These are phyloP conservation scores for Sarcophaga carnaria DNA, from an alignment of 2,888 invertebrate genomes.

Conservation along the genomic window DNA sequence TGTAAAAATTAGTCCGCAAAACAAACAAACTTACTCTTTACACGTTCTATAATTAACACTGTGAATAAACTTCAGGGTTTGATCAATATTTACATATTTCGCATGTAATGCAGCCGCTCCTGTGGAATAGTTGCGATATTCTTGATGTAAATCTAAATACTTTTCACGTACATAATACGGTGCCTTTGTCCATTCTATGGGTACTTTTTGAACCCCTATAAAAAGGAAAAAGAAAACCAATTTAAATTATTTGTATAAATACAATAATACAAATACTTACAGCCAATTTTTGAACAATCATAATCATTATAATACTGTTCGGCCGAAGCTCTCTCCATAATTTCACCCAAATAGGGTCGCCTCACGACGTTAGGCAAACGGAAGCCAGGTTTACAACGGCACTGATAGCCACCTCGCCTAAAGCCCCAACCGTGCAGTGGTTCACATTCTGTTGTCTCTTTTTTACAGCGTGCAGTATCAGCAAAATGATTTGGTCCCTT, in stretches of 20 bases:
- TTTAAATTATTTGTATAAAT: neutral
- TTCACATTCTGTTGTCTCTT: conserved; percentile 96
- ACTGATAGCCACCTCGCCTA: conserved; percentile 96
- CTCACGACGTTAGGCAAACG: conserved; percentile 93
- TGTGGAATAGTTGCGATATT: conserved; percentile 87
- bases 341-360: conserved; percentile 95
- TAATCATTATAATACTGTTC: conserved; percentile 97
- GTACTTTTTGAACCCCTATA: conserved; percentile 92
- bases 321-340: conserved; percentile 94
- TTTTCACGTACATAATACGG: conserved; percentile 87
- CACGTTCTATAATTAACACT: conserved; percentile 85
- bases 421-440: conserved; percentile 98
- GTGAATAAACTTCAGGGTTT: conserved; percentile 89
- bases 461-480: conserved; percentile 94
- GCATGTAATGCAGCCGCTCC: conserved; percentile 87
- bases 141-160: conserved; percentile 88
- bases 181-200: conserved; percentile 91
- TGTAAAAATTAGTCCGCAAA: neutral
- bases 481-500: conserved; percentile 93
- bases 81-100: conserved; percentile 88
- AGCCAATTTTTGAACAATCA: conserved; percentile 94
- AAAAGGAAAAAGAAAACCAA: conserved; percentile 37
- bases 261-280: conserved; percentile 84
- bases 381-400: conserved; percentile 94
- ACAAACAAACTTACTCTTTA: conserved; percentile 78